Evolutionary conservation across 1,140 invertebrate species (phyloP), one percentile per base, ranked within the genome.

Genomic region (Protaetia brevitarsis): DNA sequence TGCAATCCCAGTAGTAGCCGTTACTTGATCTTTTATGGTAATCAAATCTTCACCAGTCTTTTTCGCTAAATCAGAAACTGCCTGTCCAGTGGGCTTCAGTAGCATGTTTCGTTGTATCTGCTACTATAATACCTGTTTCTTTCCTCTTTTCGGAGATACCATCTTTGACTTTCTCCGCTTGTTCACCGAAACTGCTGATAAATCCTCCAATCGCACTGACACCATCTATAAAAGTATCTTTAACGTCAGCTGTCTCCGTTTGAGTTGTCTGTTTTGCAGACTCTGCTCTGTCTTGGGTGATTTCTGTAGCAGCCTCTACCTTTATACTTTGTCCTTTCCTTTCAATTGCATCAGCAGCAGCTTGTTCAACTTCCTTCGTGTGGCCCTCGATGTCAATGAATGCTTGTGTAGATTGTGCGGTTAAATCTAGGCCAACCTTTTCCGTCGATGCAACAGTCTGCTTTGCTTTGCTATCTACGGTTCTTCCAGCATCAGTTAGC

Each of bases 91-190:
- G 11, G 26, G 31, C 29, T 5, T 7, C 57, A 2, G 26, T n/a
- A 29, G 28, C 26, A n/a, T 59, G 7, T 28, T 59, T 29, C 13
- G 57, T 29, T 59, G 57, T 29, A n/a, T 29, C 57, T 1, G 3
- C 26, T 6, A 31, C 7, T 28, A 28, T n/a, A 21, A 11, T 28
- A 7, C 57, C 57, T 30, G 26, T 28, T 7, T 19, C 57, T 29
- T 26, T 59, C 10, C 11, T 28, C 30, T 59, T 59, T 2, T 59
- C 6, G 2, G 57, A 13, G 11, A 59, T 5, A n/a, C 30, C 57
- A 13, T 59, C 57, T 29, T 59, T 59, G 30, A n/a, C 11, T 21
- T n/a, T n/a, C 30, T 59, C 30, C 27, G 57, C 27, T 7, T 59
- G 16, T n/a, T 59, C 30, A 29, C 26, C 29, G 6, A 59, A 13